Percentiles rank a stretch among this genome's conserved stretches.
phyloP scores from a whole-genome alignment of 92 coral and sea anemone species.

The Heliopora coerulea region DNA sequence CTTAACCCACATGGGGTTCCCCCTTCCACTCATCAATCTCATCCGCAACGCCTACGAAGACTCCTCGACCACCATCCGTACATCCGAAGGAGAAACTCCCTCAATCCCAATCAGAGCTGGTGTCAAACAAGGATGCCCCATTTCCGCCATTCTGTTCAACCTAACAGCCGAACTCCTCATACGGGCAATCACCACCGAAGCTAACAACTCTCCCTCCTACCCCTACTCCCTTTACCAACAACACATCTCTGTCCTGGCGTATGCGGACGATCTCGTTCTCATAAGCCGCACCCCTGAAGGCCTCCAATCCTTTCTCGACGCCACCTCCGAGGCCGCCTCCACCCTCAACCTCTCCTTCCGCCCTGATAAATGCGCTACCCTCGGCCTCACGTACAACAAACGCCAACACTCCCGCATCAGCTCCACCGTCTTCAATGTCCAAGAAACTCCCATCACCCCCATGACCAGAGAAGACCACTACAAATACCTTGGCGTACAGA shows the following conservation, averaged over 20 bases:
- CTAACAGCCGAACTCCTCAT: constrained; percentile 32
- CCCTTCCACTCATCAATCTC: neutral
- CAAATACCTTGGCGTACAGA: constrained; percentile 34
- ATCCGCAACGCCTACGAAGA: constrained; percentile 20
- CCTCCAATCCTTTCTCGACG: constrained; percentile 27
- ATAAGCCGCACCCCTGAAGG: constrained; percentile 22
- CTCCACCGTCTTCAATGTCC: constrained; percentile 5
- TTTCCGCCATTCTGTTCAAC: constrained; percentile 26
- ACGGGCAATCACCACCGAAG: neutral
- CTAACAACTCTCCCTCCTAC: neutral
- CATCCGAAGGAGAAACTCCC: neutral
- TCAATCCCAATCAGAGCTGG: too few relatives aligned
- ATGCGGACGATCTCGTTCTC: constrained; percentile 41
- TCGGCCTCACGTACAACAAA: constrained; percentile 1
- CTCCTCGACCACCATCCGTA: constrained; percentile 18
- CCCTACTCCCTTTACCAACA: constrained; percentile 4
- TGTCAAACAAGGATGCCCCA: too few relatives aligned
- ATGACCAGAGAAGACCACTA: constrained; percentile 16
- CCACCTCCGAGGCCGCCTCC: constrained; percentile 15
- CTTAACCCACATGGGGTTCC: constrained; percentile 19
- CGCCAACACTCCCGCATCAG: constrained; percentile 5
- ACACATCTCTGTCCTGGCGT: constrained; percentile 24
- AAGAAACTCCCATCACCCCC: neutral
- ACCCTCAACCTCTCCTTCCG: constrained; percentile 12
- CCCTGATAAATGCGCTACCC: constrained; percentile 36